phyloP scores from a whole-genome alignment of 2,888 invertebrate species.

The Conistra vaccinii region DNA sequence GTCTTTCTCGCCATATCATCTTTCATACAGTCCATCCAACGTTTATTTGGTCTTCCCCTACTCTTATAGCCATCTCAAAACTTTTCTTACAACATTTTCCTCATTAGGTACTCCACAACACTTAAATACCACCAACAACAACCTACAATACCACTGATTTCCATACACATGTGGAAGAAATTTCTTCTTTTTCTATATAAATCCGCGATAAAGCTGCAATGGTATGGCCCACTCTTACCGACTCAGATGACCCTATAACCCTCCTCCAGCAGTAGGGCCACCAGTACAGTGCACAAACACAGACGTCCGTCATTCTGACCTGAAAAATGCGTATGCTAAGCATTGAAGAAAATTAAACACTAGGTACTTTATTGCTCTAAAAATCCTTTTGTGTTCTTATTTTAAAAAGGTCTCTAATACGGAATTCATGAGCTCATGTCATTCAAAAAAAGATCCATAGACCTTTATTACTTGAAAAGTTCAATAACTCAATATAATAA shows the following conservation, averaged over 20 bases:
- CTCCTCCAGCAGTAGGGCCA: too few relatives aligned
- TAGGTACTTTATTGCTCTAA: not conserved
- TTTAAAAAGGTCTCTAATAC: not conserved
- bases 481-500: not conserved
- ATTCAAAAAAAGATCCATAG: not conserved
- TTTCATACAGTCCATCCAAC: not conserved
- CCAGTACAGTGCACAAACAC: too few relatives aligned
- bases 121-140: not conserved
- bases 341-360: not conserved
- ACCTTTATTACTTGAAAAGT: not conserved
- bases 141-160: too few relatives aligned
- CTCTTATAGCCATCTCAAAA: not conserved
- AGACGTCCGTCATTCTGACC: too few relatives aligned
- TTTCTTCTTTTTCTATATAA: not conserved
- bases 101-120: not conserved
- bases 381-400: not conserved
- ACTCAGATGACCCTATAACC: too few relatives aligned
- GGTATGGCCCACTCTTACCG: too few relatives aligned
- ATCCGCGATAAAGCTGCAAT: not conserved
- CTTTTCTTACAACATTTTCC: not conserved
- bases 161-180: not conserved
- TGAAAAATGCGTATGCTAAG: too few relatives aligned
- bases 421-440: not conserved
- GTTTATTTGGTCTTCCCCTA: not conserved
- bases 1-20: not conserved